phyloP scores from a whole-genome alignment of 1,140 invertebrate species.

The Pogonomyrmex barbatus region DNA sequence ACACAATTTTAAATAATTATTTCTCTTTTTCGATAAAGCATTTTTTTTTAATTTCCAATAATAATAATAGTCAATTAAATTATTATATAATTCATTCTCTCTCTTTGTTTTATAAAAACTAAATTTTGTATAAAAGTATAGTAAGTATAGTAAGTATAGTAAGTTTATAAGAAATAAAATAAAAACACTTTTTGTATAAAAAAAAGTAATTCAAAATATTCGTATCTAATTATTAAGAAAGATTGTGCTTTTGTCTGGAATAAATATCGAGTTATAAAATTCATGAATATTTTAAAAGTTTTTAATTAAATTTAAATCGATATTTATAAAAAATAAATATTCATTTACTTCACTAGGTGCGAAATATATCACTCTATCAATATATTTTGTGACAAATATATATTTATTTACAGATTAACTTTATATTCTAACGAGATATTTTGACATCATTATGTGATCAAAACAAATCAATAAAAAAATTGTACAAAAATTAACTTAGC shows the following conservation, averaged over 20 bases:
- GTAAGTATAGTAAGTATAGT: too few species aligned
- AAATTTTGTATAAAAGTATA: not conserved
- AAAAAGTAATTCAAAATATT: not conserved
- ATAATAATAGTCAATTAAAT: not conserved
- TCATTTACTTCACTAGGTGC: conserved; percentile 57
- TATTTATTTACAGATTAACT: conserved; percentile 9
- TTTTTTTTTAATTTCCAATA: not conserved
- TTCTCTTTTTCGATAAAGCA: not conserved
- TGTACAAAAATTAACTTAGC: not conserved
- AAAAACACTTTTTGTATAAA: not conserved
- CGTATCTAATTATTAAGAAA: not conserved
- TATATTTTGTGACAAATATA: conserved; percentile 17
- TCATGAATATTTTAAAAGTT: conserved; percentile 59
- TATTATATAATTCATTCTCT: not conserved
- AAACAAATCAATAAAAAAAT: conserved; percentile 12
- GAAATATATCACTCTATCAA: conserved; percentile 39
- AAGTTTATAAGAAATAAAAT: not conserved
- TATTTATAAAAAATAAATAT: conserved; percentile 62
- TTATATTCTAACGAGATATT: not conserved
- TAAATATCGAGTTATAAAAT: not conserved
- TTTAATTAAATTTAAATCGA: conserved; percentile 67
- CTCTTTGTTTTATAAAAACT: not conserved
- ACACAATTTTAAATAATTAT: conserved; percentile 1
- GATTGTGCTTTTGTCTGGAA: not conserved
- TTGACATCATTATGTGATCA: not conserved